A percentile compares a stretch with the other conserved stretches of the same genome.
phyloP scores from a whole-genome alignment of 2,888 invertebrate species.

The Bhutanitis thaidina region DNA sequence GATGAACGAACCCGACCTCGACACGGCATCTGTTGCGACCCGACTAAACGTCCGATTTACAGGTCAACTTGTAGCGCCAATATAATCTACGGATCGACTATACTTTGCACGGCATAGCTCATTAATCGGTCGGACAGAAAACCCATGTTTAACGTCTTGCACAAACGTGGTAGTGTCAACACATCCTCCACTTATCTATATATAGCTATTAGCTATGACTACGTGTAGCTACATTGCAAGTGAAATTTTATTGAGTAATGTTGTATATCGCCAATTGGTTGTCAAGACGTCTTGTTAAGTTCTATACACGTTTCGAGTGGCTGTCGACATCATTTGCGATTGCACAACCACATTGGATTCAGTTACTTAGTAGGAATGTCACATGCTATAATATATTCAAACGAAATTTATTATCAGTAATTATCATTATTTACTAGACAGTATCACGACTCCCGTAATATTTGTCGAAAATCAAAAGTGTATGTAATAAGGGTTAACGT shows the following conservation, averaged over 20 bases:
- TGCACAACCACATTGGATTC: constrained; percentile 12
- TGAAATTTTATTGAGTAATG: constrained; percentile 7
- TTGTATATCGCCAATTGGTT: constrained; percentile 7
- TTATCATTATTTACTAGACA: no score
- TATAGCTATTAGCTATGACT: no score
- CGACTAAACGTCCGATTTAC: constrained; percentile 23
- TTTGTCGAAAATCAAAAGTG: no score
- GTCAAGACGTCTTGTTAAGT: constrained; percentile 2
- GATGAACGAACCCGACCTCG: constrained; percentile 71
- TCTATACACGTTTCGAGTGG: constrained; percentile 8
- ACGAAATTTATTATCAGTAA: no score
- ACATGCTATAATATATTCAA: no score
- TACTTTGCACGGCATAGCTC: constrained; percentile 17
- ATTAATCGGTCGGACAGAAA: constrained; percentile 19
- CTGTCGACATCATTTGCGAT: constrained; percentile 10
- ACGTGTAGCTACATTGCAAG: neutral
- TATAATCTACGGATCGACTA: constrained; percentile 17
- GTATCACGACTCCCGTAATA: no score
- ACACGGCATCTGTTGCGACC: constrained; percentile 45
- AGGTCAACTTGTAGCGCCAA: constrained; percentile 20
- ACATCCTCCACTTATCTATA: neutral
- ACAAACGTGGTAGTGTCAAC: neutral
- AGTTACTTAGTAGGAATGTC: neutral
- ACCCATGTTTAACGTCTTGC: constrained; percentile 1
- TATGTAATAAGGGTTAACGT: no score